These are phyloP conservation scores for Gadopsis marmoratus DNA, from an alignment of 2,797 vertebrate genomes.

Conservation along the genomic window DNA sequence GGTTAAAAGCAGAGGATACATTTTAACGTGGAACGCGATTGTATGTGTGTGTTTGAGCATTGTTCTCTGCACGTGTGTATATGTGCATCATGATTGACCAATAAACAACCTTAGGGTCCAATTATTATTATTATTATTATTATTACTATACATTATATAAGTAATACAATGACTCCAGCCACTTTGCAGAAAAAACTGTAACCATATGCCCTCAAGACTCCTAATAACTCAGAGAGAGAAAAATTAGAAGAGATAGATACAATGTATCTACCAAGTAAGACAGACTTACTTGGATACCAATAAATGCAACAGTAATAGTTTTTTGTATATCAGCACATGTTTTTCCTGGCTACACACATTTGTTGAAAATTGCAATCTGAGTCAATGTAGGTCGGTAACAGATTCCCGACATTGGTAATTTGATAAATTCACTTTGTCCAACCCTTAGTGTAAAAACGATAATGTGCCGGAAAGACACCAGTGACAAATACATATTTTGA, in stretches of 20 bases:
- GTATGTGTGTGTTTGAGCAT: too few relatives aligned
- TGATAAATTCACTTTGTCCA: not conserved
- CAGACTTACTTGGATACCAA: not conserved
- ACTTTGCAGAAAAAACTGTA: not conserved
- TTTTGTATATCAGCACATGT: not conserved
- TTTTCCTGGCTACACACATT: not conserved
- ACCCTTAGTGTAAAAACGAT: not conserved
- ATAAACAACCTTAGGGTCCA: too few relatives aligned
- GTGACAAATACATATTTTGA: not conserved
- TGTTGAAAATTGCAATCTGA: not conserved
- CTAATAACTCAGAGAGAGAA: not conserved
- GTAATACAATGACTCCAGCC: too few relatives aligned
- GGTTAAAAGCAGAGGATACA: too few relatives aligned
- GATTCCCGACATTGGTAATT: not conserved
- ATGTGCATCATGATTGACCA: too few relatives aligned
- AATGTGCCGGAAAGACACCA: not conserved
- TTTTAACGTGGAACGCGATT: too few relatives aligned
- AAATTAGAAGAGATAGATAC: not conserved
- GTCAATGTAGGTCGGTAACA: not conserved
- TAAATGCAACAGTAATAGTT: not conserved
- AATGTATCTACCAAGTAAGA: too few relatives aligned
- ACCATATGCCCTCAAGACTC: not conserved
- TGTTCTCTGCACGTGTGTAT: too few relatives aligned
- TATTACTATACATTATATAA: too few relatives aligned
- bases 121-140: too few relatives aligned